Evolutionary conservation across 2,113 vertebrate species (phyloP).

Genomic region (Onychostruthus taczanowskii): DNA sequence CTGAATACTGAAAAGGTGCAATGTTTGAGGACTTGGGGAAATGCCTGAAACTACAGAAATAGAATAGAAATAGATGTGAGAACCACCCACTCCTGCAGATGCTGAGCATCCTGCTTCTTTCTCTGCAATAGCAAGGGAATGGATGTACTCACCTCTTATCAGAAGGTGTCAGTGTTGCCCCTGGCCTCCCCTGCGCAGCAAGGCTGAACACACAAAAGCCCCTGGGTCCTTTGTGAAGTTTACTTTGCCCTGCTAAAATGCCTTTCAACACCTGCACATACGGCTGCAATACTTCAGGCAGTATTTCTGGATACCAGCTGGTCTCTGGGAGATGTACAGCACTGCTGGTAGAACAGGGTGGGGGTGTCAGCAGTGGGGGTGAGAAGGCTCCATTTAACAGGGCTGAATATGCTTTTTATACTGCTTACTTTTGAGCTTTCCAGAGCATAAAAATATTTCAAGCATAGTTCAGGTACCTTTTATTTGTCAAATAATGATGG

Average conservation of each 20-base stretch:
- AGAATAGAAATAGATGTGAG: background rate
- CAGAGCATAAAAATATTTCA: background rate
- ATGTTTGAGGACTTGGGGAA: background rate
- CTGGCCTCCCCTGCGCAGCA: background rate
- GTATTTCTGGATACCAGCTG: background rate
- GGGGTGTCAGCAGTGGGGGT: background rate
- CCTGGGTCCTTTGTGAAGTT: background rate
- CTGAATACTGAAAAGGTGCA: background rate
- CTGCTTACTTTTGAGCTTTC: background rate
- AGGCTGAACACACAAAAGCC: background rate
- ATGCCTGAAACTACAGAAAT: constrained; percentile 7
- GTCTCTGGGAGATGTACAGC: background rate
- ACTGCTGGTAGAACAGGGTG: background rate
- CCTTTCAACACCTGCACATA: background rate
- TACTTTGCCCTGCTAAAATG: background rate
- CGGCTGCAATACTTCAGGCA: background rate
- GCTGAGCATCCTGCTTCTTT: background rate
- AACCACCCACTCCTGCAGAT: background rate
- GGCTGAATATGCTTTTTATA: background rate
- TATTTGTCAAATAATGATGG: background rate
- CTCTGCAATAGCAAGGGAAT: background rate
- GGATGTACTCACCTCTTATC: background rate
- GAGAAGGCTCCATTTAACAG: background rate
- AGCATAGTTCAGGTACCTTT: background rate
- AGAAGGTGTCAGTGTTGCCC: constrained; percentile 42